These are phyloP conservation scores for Cololabis saira DNA, from an alignment of 2,113 vertebrate genomes.

Conservation along the genomic window DNA sequence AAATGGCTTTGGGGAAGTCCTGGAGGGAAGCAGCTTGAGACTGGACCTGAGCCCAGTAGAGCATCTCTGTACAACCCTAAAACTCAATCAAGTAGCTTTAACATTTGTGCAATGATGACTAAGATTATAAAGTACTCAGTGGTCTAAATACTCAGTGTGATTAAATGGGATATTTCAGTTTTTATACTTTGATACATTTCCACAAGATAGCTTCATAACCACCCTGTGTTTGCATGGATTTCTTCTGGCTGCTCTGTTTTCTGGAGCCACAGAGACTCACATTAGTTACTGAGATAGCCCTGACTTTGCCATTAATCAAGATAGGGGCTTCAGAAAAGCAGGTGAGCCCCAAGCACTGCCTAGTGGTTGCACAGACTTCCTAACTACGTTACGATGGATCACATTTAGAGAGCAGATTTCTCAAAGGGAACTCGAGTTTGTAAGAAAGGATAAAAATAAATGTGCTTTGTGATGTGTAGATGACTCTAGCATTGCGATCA, in stretches of 20 bases:
- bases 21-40: background rate
- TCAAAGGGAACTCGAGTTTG: constrained; percentile 19
- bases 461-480: constrained; percentile 33
- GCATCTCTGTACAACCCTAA: background rate
- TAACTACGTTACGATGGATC: constrained; percentile 22
- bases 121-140: too few relatives aligned
- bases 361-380: background rate
- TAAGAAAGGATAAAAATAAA: constrained; percentile 42
- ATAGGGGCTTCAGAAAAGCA: constrained; percentile 1
- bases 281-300: constrained; percentile 2
- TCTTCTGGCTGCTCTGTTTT: background rate
- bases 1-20: background rate
- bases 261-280: constrained; percentile 1
- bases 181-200: too few relatives aligned
- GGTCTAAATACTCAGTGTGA: too few relatives aligned
- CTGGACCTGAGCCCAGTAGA: background rate
- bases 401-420: constrained; percentile 13
- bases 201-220: background rate
- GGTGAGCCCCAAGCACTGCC: constrained; percentile 1
- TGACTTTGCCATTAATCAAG: constrained; percentile 9
- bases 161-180: too few relatives aligned
- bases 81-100: background rate
- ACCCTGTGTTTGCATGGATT: background rate
- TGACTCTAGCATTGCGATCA: constrained; percentile 40
- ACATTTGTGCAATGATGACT: background rate